phyloP scores from a whole-genome alignment of 2,797 vertebrate genomes.

The Galagoides demidoff region DNA sequence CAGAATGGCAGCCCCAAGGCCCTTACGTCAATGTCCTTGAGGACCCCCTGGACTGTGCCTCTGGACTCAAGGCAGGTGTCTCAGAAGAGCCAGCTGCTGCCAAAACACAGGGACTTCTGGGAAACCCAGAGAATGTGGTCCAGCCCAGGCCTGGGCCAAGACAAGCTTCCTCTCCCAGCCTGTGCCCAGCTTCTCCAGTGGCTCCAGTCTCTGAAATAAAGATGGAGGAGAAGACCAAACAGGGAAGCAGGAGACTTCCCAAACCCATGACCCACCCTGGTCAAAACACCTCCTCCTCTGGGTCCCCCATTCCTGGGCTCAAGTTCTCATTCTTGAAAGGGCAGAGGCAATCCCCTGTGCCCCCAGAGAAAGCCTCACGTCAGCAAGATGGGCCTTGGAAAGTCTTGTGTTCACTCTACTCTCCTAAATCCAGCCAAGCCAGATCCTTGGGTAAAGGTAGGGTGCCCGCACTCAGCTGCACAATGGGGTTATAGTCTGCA shows the following conservation, averaged over 20 bases:
- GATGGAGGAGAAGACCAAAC: background rate
- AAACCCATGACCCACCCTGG: background rate
- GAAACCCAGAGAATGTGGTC: background rate
- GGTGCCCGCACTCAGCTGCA: accelerated
- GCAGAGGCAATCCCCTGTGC: background rate
- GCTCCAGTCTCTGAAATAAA: background rate
- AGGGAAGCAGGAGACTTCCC: slow-evolving; percentile 1
- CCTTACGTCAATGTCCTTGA: slow-evolving; percentile 90
- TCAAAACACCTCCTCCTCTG: background rate
- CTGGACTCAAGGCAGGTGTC: slow-evolving; percentile 83
- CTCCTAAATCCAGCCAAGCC: slow-evolving; percentile 77
- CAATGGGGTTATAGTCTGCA: background rate
- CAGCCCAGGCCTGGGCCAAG: slow-evolving; percentile 11
- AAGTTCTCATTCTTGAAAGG: slow-evolving; percentile 86
- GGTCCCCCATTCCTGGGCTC: slow-evolving; percentile 59
- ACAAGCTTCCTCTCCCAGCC: slow-evolving; percentile 43
- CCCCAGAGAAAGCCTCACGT: slow-evolving; percentile 54
- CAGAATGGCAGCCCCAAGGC: slow-evolving; percentile 89
- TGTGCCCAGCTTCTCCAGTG: background rate
- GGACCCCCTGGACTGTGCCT: slow-evolving; percentile 87
- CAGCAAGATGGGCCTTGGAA: slow-evolving; percentile 81
- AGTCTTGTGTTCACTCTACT: slow-evolving; percentile 79
- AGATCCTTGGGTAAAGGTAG: slow-evolving; percentile 85
- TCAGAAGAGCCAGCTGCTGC: slow-evolving; percentile 85
- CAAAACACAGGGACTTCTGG: accelerated